Evolutionary conservation across 2,113 vertebrate genomes (phyloP).

Genomic region (Microtus richardsoni): DNA sequence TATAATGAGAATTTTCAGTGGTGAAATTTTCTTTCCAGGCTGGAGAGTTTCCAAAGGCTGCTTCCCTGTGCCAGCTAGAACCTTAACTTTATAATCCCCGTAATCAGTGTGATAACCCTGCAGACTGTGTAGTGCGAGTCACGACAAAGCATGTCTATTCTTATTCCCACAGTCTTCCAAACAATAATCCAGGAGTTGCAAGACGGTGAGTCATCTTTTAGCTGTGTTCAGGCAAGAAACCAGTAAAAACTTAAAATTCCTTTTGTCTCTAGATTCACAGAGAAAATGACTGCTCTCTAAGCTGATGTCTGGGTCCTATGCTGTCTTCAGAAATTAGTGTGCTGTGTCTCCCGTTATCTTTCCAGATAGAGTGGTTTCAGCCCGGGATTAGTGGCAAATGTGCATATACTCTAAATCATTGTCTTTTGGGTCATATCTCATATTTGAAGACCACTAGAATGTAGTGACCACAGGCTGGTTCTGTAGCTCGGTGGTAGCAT

Average conservation of each 20-base stretch:
- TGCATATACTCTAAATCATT: neutral
- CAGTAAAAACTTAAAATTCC: neutral
- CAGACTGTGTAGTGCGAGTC: neutral
- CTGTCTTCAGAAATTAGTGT: neutral
- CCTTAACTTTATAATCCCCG: constrained; percentile 30
- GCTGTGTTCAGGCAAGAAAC: neutral
- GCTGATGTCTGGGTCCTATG: neutral
- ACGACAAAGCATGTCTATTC: neutral
- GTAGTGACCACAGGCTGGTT: neutral
- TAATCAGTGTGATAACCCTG: neutral
- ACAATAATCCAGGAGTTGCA: constrained; percentile 44
- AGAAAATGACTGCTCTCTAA: constrained; percentile 14
- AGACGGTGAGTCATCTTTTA: constrained; percentile 31
- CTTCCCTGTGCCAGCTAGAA: neutral
- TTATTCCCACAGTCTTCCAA: neutral
- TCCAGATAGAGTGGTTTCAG: neutral
- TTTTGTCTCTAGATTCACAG: neutral
- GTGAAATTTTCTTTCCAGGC: neutral
- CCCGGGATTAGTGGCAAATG: neutral
- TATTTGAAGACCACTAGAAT: neutral
- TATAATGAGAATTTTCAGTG: neutral
- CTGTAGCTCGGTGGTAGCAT: neutral
- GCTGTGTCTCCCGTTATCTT: neutral
- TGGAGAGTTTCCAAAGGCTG: constrained; percentile 3
- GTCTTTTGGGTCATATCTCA: neutral